Percentiles rank a stretch among this genome's conserved stretches.
Conservation (phyloP, 2,888 invertebrate species). For the Arge pagana region DNA sequence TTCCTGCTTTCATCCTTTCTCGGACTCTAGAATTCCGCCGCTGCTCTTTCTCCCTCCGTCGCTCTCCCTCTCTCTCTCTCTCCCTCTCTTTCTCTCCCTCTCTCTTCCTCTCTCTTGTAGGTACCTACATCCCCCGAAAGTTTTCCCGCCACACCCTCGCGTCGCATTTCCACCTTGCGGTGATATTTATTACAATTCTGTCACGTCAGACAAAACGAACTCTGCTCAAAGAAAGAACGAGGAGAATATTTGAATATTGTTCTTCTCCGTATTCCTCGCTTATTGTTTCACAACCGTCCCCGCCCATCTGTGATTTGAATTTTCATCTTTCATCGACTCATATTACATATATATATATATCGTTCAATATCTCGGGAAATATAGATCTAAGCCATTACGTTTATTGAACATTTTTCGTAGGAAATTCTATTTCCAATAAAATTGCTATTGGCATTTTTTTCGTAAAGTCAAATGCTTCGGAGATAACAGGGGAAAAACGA, state of each 20-base stretch:
- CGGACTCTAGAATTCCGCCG: slow-evolving; percentile 29
- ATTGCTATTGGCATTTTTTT: too few relatives aligned
- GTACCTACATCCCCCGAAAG: background rate
- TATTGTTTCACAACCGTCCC: background rate
- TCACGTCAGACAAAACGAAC: slow-evolving; percentile 31
- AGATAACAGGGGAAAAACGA: too few relatives aligned
- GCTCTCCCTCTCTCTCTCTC: slow-evolving; percentile 1
- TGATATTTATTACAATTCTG: slow-evolving; percentile 44
- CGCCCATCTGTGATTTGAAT: background rate
- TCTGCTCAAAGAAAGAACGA: slow-evolving; percentile 16
- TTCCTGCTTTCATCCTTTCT: slow-evolving; percentile 29
- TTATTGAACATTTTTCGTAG: too few relatives aligned
- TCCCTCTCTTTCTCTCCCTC: slow-evolving; percentile 20
- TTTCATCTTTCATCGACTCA: slow-evolving; percentile 18
- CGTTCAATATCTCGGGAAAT: too few relatives aligned
- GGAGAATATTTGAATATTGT: slow-evolving; percentile 4
- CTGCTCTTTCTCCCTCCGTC: slow-evolving; percentile 20
- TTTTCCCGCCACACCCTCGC: background rate
- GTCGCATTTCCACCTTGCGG: slow-evolving; percentile 24
- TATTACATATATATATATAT: too few relatives aligned
- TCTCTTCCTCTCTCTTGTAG: background rate
- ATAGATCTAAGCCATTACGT: too few relatives aligned
- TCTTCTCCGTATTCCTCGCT: background rate
- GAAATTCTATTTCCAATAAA: too few relatives aligned
- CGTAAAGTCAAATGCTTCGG: too few relatives aligned